phyloP scores from a whole-genome alignment of 2,113 vertebrate species.

The Psittacula cyanocephala region DNA sequence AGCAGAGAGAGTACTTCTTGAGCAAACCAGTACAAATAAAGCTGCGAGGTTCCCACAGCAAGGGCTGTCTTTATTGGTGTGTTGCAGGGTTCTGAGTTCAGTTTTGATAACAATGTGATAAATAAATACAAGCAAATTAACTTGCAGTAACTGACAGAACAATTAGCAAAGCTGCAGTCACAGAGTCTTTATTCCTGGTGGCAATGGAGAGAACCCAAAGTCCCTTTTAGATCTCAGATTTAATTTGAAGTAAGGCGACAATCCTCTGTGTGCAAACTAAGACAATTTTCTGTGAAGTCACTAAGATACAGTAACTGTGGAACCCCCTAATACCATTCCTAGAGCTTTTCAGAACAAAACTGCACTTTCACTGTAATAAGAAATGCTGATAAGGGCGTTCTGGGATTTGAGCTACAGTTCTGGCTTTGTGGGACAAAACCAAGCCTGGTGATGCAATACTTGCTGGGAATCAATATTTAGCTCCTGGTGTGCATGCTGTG shows the following conservation, averaged over 20 bases:
- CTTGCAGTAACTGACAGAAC: slow-evolving; percentile 36
- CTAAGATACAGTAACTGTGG: not conserved
- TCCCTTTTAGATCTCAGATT: not conserved
- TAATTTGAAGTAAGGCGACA: not conserved
- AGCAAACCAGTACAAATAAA: not conserved
- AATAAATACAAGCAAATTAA: slow-evolving; percentile 31
- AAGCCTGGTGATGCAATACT: not conserved
- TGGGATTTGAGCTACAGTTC: not conserved
- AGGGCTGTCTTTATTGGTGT: not conserved
- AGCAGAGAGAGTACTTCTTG: not conserved
- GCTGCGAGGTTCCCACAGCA: not conserved
- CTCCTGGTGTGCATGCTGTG: not conserved
- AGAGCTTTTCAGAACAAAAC: not conserved
- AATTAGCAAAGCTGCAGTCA: slow-evolving; percentile 17
- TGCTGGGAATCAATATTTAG: not conserved
- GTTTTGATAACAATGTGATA: slow-evolving; percentile 1
- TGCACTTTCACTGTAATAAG: not conserved
- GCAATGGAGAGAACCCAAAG: not conserved
- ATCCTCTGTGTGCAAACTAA: not conserved
- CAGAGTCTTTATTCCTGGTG: not conserved
- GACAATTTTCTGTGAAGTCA: not conserved
- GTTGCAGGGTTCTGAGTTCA: not conserved
- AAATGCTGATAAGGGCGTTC: not conserved
- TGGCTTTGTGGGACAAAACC: not conserved
- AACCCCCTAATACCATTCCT: not conserved